phyloP scores from a whole-genome alignment of 2,888 invertebrate genomes.

The Phasia obesa region DNA sequence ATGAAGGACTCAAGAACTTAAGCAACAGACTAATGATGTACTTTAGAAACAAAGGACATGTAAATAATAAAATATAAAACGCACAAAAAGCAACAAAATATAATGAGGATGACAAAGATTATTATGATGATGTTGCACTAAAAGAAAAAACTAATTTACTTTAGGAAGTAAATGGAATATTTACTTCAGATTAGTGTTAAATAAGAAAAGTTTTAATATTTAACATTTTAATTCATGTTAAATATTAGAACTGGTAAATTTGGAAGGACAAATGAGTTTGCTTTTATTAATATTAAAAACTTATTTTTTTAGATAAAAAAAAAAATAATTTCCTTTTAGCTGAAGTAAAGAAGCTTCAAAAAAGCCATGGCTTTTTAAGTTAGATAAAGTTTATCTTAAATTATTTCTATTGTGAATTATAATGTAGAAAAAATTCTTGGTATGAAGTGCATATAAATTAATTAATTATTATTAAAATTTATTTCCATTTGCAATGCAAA shows the following conservation, averaged over 20 bases:
- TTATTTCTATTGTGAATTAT: too few species aligned
- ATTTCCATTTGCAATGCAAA: too few species aligned
- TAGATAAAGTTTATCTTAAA: too few species aligned
- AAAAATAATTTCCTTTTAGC: too few species aligned
- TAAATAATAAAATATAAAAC: slow-evolving; percentile 39
- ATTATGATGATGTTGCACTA: background rate
- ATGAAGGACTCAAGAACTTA: slow-evolving; percentile 49
- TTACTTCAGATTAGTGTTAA: background rate
- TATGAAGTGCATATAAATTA: too few species aligned
- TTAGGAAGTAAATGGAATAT: background rate
- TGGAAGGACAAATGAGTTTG: too few species aligned
- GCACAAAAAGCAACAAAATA: slow-evolving; percentile 3
- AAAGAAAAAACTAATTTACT: background rate
- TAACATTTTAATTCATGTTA: background rate
- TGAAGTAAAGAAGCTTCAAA: too few species aligned
- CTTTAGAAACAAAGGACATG: slow-evolving; percentile 36
- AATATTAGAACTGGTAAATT: background rate
- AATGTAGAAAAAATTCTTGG: too few species aligned
- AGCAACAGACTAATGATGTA: slow-evolving; percentile 65
- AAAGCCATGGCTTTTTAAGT: too few species aligned
- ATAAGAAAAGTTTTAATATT: background rate
- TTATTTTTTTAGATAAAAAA: too few species aligned
- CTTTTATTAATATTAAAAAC: too few species aligned
- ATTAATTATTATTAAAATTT: too few species aligned
- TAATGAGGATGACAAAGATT: slow-evolving; percentile 20